These are phyloP conservation scores for Brachypalpus laphriformis DNA, from an alignment of 2,888 invertebrate species.

Conservation along the genomic window DNA sequence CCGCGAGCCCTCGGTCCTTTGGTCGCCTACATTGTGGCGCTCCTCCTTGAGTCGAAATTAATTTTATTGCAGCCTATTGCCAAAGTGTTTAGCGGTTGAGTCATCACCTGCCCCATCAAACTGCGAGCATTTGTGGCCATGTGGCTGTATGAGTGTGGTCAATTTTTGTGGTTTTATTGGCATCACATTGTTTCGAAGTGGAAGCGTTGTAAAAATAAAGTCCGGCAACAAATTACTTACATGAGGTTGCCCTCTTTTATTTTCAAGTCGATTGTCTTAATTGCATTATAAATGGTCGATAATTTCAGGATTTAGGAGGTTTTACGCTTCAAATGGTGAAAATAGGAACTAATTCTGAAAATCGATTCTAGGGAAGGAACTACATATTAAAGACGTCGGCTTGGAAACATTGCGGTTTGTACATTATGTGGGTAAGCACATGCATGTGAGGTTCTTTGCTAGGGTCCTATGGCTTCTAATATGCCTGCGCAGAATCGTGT, in stretches of 20 bases:
- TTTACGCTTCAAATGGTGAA: conserved; percentile 1
- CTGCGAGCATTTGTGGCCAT: conserved; percentile 14
- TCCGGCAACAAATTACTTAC: conserved; percentile 35
- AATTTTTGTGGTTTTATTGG: conserved; percentile 38
- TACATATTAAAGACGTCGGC: too few species aligned
- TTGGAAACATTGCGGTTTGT: too few species aligned
- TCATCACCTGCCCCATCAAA: conserved; percentile 67
- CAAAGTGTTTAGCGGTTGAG: conserved; percentile 64
- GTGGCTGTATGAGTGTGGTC: conserved; percentile 5
- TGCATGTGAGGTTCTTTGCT: too few species aligned
- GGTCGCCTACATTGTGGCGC: conserved; percentile 18
- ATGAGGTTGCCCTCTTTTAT: conserved; percentile 9
- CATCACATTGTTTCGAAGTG: conserved; percentile 43
- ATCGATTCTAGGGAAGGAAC: background rate
- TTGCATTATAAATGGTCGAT: conserved; percentile 51
- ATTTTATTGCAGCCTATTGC: conserved; percentile 66
- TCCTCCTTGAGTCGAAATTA: conserved; percentile 46
- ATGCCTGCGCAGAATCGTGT: too few species aligned
- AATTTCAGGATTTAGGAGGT: conserved; percentile 27
- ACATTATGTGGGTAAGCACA: too few species aligned
- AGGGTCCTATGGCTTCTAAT: too few species aligned
- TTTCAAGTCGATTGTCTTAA: conserved; percentile 26
- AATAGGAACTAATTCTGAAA: conserved; percentile 18
- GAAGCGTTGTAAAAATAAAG: conserved; percentile 24
- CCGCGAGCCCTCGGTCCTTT: conserved; percentile 16